Conservation (phyloP, 2,888 invertebrate species). For the Athetis lepigone region DNA sequence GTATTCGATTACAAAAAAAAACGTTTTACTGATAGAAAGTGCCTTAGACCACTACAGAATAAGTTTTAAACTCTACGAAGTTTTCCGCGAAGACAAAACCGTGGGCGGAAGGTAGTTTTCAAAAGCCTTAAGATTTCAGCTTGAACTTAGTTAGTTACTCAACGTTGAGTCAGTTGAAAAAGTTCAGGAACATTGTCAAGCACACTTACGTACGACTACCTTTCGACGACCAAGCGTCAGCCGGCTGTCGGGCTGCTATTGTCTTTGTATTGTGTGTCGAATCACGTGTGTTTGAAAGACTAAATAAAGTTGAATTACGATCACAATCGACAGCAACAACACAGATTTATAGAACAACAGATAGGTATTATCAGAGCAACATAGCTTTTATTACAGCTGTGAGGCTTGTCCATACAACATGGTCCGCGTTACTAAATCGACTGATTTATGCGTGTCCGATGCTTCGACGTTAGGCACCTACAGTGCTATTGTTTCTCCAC, state of each 20-base stretch:
- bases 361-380: constrained; percentile 43
- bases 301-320: constrained; percentile 4
- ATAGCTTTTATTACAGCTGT: constrained; percentile 62
- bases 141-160: neutral
- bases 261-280: too few relatives aligned
- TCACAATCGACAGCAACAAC: neutral
- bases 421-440: constrained; percentile 74
- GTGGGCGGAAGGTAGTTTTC: too few relatives aligned
- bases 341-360: constrained; percentile 47
- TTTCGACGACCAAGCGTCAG: too few relatives aligned
- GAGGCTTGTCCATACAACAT: constrained; percentile 78
- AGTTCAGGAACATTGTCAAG: neutral
- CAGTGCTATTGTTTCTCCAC: constrained; percentile 85
- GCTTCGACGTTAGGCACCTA: constrained; percentile 74
- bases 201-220: neutral
- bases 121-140: neutral
- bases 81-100: too few relatives aligned
- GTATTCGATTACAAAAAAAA: too few relatives aligned
- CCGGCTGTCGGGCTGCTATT: too few relatives aligned
- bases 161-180: neutral
- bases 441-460: constrained; percentile 84
- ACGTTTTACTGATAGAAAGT: too few relatives aligned
- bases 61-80: too few relatives aligned
- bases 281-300: too few relatives aligned
- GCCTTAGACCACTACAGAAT: too few relatives aligned